Evolutionary conservation across 2,113 vertebrate species (phyloP).

Genomic region (Plectropomus leopardus): DNA sequence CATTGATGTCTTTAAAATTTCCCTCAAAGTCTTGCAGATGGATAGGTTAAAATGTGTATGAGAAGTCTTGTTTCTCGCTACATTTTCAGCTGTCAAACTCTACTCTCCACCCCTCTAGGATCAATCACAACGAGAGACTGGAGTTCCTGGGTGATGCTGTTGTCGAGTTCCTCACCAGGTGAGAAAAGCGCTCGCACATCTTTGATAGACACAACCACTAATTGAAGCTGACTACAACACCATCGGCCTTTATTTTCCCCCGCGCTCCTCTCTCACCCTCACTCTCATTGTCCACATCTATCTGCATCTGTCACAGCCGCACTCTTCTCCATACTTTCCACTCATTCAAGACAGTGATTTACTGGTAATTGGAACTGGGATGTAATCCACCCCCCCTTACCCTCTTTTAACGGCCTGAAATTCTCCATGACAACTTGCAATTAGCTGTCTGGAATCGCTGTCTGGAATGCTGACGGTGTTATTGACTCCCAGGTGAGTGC

Average conservation of each 20-base stretch:
- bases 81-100: slow-evolving; percentile 28
- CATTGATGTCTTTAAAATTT: too few relatives aligned
- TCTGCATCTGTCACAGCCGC: slow-evolving; percentile 51
- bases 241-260: slow-evolving; percentile 8
- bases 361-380: slow-evolving; percentile 77
- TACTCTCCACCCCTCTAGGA: slow-evolving; percentile 82
- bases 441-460: slow-evolving; percentile 74
- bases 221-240: slow-evolving; percentile 67
- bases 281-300: slow-evolving; percentile 46
- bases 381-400: slow-evolving; percentile 12
- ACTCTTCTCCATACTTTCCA: slow-evolving; percentile 27
- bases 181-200: slow-evolving; percentile 56
- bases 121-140: slow-evolving; percentile 98
- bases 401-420: slow-evolving; percentile 53
- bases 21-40: too few relatives aligned
- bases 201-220: slow-evolving; percentile 65
- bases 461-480: slow-evolving; percentile 68
- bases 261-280: neutral
- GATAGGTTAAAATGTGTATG: too few relatives aligned
- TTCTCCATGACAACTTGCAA: slow-evolving; percentile 82
- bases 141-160: slow-evolving; percentile 99
- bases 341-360: slow-evolving; percentile 69
- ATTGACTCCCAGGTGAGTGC: slow-evolving; percentile 74
- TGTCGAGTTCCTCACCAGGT: slow-evolving; percentile 99
- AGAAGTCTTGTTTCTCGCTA: neutral